These are phyloP conservation scores for Borostomias antarcticus DNA, from an alignment of 2,797 vertebrate genomes.

Conservation along the genomic window DNA sequence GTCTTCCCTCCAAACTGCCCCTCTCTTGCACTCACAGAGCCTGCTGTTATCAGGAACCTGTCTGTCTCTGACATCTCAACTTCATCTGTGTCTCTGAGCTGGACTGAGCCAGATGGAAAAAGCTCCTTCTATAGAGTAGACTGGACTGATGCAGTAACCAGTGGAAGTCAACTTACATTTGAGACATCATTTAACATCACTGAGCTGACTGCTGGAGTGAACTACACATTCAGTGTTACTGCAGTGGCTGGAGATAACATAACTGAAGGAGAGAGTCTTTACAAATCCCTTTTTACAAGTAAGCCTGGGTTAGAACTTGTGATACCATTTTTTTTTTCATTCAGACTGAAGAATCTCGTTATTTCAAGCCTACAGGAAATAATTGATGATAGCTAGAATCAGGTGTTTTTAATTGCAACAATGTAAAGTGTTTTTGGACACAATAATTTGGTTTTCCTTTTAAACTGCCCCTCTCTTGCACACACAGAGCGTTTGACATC, in stretches of 20 bases:
- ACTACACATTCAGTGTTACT: conserved; percentile 23
- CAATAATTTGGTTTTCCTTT: too few species aligned
- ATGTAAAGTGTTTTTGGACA: too few species aligned
- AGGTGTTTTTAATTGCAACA: too few species aligned
- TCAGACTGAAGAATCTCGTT: too few species aligned
- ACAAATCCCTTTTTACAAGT: too few species aligned
- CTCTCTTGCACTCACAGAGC: conserved; percentile 33
- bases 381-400: too few species aligned
- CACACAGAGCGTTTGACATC: too few species aligned
- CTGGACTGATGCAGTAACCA: conserved; percentile 17
- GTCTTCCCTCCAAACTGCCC: too few species aligned
- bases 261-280: conserved; percentile 22
- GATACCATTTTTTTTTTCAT: too few species aligned
- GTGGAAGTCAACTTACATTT: background rate
- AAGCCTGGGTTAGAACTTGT: too few species aligned
- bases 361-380: too few species aligned
- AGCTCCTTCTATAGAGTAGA: conserved; percentile 38
- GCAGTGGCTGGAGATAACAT: conserved; percentile 40
- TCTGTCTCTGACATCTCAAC: background rate
- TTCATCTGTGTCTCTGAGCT: conserved; percentile 18
- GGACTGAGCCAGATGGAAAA: conserved; percentile 35
- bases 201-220: conserved; percentile 32
- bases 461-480: too few species aligned
- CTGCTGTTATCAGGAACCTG: conserved; percentile 12
- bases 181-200: conserved; percentile 22